These are phyloP conservation scores for Calephelis perditalis DNA, from an alignment of 2,888 invertebrate species.

Conservation along the genomic window DNA sequence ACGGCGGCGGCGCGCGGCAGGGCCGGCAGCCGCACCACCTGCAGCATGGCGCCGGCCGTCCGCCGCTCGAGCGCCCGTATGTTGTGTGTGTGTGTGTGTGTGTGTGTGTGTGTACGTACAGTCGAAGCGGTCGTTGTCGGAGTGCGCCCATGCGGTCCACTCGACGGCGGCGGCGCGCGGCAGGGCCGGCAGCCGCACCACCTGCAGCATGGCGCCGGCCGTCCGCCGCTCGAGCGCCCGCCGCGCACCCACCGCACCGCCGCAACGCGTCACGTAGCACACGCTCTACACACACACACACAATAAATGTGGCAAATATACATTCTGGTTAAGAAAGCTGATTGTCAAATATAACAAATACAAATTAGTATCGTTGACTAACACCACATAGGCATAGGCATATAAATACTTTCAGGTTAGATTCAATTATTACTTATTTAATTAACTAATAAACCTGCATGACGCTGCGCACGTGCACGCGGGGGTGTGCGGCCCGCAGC, in stretches of 20 bases:
- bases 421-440: too few relatives aligned
- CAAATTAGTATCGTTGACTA: too few relatives aligned
- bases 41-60: constrained; percentile 91
- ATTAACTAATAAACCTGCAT: constrained; percentile 74
- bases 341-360: too few relatives aligned
- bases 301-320: too few relatives aligned
- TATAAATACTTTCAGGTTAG: too few relatives aligned
- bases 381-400: too few relatives aligned
- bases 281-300: constrained; percentile 77
- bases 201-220: constrained; percentile 92
- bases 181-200: constrained; percentile 88
- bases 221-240: constrained; percentile 90
- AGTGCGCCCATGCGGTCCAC: constrained; percentile 96
- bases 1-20: constrained; percentile 89
- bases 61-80: constrained; percentile 89
- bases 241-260: constrained; percentile 85
- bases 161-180: constrained; percentile 90
- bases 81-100: too few relatives aligned
- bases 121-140: constrained; percentile 91
- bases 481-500: constrained; percentile 87
- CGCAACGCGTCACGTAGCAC: constrained; percentile 89
- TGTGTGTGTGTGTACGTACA: constrained; percentile 69
- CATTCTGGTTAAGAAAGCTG: too few relatives aligned
- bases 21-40: constrained; percentile 89
- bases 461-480: constrained; percentile 88